These are phyloP conservation scores for Atlantisia rogersi DNA, from an alignment of 2,113 vertebrate genomes.

Conservation along the genomic window DNA sequence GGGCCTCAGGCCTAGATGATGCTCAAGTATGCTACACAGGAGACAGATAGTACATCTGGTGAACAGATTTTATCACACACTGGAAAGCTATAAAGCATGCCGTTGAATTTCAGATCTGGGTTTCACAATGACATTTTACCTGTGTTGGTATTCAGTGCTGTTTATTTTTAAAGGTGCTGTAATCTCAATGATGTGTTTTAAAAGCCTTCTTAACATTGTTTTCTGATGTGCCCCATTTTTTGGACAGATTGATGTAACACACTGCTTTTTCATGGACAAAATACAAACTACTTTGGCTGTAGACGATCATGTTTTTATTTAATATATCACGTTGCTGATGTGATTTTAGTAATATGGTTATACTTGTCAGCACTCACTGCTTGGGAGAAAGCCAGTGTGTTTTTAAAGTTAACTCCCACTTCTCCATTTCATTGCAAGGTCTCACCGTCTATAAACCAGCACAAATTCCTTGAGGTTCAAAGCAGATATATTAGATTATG, in stretches of 20 bases:
- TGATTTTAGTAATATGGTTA: slow-evolving; percentile 74
- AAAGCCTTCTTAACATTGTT: slow-evolving; percentile 78
- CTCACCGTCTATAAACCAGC: slow-evolving; percentile 10
- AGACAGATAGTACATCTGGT: slow-evolving; percentile 90
- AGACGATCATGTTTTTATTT: slow-evolving; percentile 61
- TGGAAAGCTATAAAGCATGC: slow-evolving; percentile 82
- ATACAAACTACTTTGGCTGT: slow-evolving; percentile 46
- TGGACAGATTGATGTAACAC: slow-evolving; percentile 54
- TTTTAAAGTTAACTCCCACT: slow-evolving; percentile 63
- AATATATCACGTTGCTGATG: slow-evolving; percentile 69
- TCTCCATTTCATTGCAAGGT: slow-evolving; percentile 39
- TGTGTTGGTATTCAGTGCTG: slow-evolving; percentile 81
- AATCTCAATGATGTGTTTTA: slow-evolving; percentile 84
- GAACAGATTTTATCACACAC: slow-evolving; percentile 85
- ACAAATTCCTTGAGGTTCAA: slow-evolving; percentile 25
- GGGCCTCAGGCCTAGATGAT: slow-evolving; percentile 90
- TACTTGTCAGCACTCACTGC: slow-evolving; percentile 71
- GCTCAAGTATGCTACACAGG: slow-evolving; percentile 86
- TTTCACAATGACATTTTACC: slow-evolving; percentile 82
- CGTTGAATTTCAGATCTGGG: slow-evolving; percentile 73
- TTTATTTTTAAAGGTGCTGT: slow-evolving; percentile 84
- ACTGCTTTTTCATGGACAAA: slow-evolving; percentile 58
- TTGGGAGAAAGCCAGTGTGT: slow-evolving; percentile 70
- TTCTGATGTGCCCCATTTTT: slow-evolving; percentile 66
- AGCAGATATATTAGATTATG: slow-evolving; percentile 1